phyloP scores from a whole-genome alignment of 2,797 vertebrate genomes.

The Gila robusta region DNA sequence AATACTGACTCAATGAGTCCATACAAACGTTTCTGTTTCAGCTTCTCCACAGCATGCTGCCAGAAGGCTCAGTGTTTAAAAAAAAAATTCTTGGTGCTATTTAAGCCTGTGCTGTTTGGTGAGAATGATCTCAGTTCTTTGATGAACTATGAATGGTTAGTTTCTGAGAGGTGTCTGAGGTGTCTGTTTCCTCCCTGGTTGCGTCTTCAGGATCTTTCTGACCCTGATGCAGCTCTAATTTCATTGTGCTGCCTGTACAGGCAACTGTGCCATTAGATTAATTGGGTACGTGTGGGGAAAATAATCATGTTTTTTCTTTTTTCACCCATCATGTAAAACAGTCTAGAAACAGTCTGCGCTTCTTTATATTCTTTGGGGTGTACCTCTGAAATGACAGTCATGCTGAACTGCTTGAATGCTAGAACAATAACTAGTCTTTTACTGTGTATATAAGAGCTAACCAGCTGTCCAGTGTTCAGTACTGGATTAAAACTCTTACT shows the following conservation, averaged over 20 bases:
- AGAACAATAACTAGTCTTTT: background rate
- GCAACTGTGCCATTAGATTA: constrained; percentile 21
- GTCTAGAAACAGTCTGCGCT: background rate
- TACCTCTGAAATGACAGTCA: constrained; percentile 4
- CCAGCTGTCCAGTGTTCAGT: too few relatives aligned
- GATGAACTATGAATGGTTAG: constrained; percentile 11
- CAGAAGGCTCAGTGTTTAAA: background rate
- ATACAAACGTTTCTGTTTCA: constrained; percentile 64
- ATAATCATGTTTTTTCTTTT: background rate
- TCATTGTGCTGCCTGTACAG: background rate
- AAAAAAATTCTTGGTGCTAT: background rate
- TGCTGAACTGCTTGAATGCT: background rate
- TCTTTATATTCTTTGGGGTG: background rate
- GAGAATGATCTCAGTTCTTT: background rate
- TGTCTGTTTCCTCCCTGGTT: constrained; percentile 12
- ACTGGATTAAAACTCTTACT: background rate
- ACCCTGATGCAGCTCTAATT: constrained; percentile 10
- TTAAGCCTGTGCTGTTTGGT: background rate
- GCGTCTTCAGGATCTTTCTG: constrained; percentile 1
- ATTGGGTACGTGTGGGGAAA: constrained; percentile 9
- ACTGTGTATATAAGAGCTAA: background rate
- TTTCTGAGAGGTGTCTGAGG: background rate
- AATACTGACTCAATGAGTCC: constrained; percentile 45
- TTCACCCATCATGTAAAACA: background rate
- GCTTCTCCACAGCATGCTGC: constrained; percentile 36